Percentiles rank a stretch among this genome's conserved stretches.
phyloP scores from a whole-genome alignment of 2,797 vertebrate species.

The Sebastes paucispinis region DNA sequence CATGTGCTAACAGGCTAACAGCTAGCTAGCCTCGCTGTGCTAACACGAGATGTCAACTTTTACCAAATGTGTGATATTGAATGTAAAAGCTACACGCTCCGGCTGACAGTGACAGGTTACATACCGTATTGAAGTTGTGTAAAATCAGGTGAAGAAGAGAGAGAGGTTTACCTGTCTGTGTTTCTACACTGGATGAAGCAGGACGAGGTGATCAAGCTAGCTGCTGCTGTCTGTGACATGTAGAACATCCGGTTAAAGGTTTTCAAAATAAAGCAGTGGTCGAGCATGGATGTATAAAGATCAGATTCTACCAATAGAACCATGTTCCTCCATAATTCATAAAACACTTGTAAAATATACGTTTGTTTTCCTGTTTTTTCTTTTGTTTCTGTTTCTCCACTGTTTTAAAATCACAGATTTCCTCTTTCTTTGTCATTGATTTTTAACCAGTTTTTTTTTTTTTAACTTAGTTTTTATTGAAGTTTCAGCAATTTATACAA shows the following conservation, averaged over 20 bases:
- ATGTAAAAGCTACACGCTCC: too few species aligned
- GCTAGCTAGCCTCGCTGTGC: slow-evolving; percentile 31
- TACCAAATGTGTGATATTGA: background rate
- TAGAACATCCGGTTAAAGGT: background rate
- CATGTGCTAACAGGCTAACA: slow-evolving; percentile 29
- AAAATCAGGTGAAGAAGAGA: background rate
- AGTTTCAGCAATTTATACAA: too few species aligned
- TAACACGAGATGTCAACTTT: slow-evolving; percentile 53
- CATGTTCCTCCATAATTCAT: background rate
- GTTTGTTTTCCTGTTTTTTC: background rate
- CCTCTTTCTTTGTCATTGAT: background rate
- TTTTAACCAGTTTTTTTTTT: background rate
- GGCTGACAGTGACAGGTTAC: background rate
- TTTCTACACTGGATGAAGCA: slow-evolving; percentile 41
- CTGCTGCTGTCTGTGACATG: background rate
- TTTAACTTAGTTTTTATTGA: too few species aligned
- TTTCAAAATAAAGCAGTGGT: slow-evolving; percentile 48
- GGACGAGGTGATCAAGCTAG: background rate
- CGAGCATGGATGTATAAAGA: background rate
- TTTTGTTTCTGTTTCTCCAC: background rate
- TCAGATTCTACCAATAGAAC: background rate
- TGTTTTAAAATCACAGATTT: background rate
- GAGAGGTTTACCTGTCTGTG: slow-evolving; percentile 58
- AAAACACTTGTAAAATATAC: background rate
- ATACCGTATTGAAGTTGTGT: fast-evolving